Evolutionary conservation across 2,113 vertebrate genomes (phyloP).

Genomic region (Oostethus manadensis): DNA sequence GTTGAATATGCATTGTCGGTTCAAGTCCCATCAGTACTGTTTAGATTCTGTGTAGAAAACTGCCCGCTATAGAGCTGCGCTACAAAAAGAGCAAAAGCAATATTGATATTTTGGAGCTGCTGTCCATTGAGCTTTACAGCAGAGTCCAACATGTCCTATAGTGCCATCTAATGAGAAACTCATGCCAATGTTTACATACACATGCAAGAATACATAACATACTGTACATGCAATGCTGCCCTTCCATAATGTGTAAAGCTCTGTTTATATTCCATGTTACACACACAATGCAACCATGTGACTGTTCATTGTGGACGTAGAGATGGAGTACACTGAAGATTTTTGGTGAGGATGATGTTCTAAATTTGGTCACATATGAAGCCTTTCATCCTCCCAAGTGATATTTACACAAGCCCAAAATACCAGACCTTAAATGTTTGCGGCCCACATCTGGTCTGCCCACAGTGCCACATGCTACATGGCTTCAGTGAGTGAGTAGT

Average conservation of each 20-base stretch:
- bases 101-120: slow-evolving; percentile 49
- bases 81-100: slow-evolving; percentile 62
- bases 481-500: not conserved
- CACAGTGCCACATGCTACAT: slow-evolving; percentile 7
- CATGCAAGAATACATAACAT: slow-evolving; percentile 15
- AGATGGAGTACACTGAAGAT: slow-evolving; percentile 25
- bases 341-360: slow-evolving; percentile 28
- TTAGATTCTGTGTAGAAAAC: slow-evolving; percentile 15
- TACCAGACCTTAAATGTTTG: slow-evolving; percentile 34
- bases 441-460: slow-evolving; percentile 37
- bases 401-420: slow-evolving; percentile 28
- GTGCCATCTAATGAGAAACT: slow-evolving; percentile 58
- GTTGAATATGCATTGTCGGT: slow-evolving; percentile 42
- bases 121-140: slow-evolving; percentile 37
- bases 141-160: slow-evolving; percentile 49
- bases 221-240: slow-evolving; percentile 9
- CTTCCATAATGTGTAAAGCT: slow-evolving; percentile 1
- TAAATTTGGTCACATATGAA: slow-evolving; percentile 28
- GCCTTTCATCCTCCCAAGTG: slow-evolving; percentile 18
- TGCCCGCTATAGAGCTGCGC: slow-evolving; percentile 51
- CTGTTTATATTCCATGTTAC: not conserved
- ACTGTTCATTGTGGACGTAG: slow-evolving; percentile 12
- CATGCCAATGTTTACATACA: slow-evolving; percentile 56
- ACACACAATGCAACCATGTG: slow-evolving; percentile 38
- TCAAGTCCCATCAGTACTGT: slow-evolving; percentile 27